A percentile compares a stretch with the other conserved stretches of the same genome.
Conservation (phyloP, 2,113 vertebrate species). For the Chamaetylas fuelleborni region DNA sequence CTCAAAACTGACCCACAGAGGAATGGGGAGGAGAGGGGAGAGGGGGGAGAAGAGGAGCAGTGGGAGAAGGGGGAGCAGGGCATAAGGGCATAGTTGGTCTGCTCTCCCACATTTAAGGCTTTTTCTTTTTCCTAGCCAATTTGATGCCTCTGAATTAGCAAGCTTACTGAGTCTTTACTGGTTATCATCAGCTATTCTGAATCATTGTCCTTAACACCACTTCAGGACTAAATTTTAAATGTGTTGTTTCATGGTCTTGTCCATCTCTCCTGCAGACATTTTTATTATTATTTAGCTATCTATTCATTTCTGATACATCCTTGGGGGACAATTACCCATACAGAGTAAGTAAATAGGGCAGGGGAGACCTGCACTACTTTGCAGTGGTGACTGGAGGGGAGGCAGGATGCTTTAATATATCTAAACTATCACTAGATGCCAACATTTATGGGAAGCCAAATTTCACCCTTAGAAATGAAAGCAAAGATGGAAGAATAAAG, state of each 20-base stretch:
- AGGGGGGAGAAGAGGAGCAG: too few species aligned
- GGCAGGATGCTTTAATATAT: neutral
- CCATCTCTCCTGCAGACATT: neutral
- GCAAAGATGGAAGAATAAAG: neutral
- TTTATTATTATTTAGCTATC: neutral
- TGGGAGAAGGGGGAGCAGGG: fast-evolving
- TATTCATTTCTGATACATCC: neutral
- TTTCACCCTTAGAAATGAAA: neutral
- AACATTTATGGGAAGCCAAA: neutral
- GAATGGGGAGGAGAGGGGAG: fast-evolving
- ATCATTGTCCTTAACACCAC: neutral
- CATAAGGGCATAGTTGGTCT: neutral
- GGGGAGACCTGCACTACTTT: neutral
- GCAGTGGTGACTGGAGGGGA: neutral
- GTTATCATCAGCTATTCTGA: neutral
- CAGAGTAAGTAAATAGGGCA: neutral
- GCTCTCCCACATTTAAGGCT: neutral
- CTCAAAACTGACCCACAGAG: neutral
- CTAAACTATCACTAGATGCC: neutral
- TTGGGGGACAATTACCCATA: neutral
- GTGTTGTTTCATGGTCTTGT: neutral
- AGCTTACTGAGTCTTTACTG: neutral
- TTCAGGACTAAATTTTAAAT: neutral
- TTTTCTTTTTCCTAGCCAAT: neutral
- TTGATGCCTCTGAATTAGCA: neutral